These are phyloP conservation scores for Psococerastis gibbosa DNA, from an alignment of 2,888 invertebrate species.

Conservation along the genomic window DNA sequence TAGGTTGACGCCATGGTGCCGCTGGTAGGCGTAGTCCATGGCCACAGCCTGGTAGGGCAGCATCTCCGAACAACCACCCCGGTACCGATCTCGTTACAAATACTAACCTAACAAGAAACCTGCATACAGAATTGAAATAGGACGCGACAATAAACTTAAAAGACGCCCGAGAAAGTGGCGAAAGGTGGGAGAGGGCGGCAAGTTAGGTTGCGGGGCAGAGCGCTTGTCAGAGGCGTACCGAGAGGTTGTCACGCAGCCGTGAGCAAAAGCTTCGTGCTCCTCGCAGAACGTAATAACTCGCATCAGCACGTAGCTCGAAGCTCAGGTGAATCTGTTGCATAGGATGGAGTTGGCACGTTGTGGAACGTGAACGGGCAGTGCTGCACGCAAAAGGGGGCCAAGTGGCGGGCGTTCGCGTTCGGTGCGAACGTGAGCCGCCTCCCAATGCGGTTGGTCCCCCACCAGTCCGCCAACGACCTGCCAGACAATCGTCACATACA, in stretches of 20 bases:
- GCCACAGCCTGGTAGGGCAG: constrained; percentile 36
- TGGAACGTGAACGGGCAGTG: neutral
- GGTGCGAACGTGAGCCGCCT: constrained; percentile 7
- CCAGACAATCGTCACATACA: no score
- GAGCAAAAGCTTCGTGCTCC: neutral
- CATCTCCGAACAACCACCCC: no score
- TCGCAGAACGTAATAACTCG: constrained; percentile 8
- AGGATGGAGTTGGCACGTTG: neutral
- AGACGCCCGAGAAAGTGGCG: neutral
- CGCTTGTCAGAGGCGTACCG: constrained; percentile 9
- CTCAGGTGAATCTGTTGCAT: constrained; percentile 1
- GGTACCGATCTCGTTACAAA: neutral
- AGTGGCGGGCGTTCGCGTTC: neutral
- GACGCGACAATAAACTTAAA: neutral
- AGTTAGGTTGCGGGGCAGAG: neutral
- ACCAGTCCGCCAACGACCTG: neutral
- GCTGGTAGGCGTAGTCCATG: constrained; percentile 42
- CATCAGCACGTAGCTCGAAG: constrained; percentile 1
- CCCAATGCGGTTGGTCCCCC: neutral
- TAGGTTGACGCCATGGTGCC: constrained; percentile 29
- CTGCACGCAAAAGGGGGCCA: neutral
- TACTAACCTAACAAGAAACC: neutral
- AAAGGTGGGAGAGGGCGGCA: neutral
- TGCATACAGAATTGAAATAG: neutral
- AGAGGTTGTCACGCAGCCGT: neutral